Evolutionary conservation across 2,113 vertebrate species (phyloP), one percentile per base, ranked within the genome.

Genomic region (Spea multiplicata): DNA sequence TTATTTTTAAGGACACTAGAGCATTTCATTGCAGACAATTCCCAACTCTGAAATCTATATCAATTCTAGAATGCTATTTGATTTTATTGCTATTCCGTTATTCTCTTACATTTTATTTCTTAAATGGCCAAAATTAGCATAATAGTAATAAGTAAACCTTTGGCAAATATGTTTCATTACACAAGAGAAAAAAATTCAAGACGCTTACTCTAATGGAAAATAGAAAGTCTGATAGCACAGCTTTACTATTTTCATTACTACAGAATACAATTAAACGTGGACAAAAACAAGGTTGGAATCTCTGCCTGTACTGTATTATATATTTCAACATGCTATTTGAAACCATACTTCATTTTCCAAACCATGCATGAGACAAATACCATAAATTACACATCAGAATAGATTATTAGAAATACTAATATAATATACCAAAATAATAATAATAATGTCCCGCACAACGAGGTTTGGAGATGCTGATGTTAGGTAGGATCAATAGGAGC

Each of bases 91-190:
- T 17, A 73, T 57, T 71, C 62, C 70, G 65, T 73, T 79, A 79
- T 70, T 57, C 77, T 80, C 49, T 80, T 47, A 73, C 62, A 73
- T 80, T 80, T 78, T 70, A 70, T 61, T 77, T 69, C 67, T 70
- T 67, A 57, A 80, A 80, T 66, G 70, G 70, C 73, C 59, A 80
- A 73, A 73, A 80, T 80, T 80, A 80, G 61, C 77, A 80, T 80
- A 80, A 80, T 67, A 64, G 70, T 53, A 73, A 80, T 72, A 80
- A 73, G 77, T 80, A 80, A 80, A 80, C 73, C 77, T 80, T 73
- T 48, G n/a, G 62, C 62, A 73, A 64, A 73, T 61, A 80, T 80
- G 61, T 67, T 80, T 67, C 57, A 80, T 67, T 73, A 52, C 50
- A 57, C 62, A 73, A 59, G 48, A 66, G 57, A 73, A 69, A 78